Evolutionary conservation across 2,888 invertebrate species (phyloP).

Genomic region (Caenorhabditis angaria): DNA sequence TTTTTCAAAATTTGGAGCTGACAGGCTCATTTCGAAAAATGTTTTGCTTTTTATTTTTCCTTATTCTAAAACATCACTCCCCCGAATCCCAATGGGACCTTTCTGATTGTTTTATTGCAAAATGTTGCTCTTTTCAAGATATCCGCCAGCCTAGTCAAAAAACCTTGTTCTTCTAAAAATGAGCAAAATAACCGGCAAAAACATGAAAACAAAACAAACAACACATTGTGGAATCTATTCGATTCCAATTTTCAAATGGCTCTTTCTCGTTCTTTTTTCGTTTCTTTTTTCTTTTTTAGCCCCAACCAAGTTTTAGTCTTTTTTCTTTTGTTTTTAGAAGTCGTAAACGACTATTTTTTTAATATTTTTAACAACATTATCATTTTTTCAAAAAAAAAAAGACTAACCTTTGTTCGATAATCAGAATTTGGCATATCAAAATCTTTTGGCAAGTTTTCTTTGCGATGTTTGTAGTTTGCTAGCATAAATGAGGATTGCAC

Average conservation of each 20-base stretch:
- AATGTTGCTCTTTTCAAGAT: no score
- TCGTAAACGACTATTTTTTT: background rate
- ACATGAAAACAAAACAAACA: conserved; percentile 4
- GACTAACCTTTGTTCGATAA: conserved; percentile 27
- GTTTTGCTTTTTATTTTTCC: no score
- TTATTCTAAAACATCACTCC: no score
- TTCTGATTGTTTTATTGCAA: no score
- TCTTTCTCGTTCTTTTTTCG: background rate
- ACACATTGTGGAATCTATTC: conserved; percentile 2
- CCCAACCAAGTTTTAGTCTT: background rate
- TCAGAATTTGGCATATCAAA: conserved; percentile 1
- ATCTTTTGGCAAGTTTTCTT: conserved; percentile 27
- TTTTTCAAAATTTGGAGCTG: no score
- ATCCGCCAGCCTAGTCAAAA: background rate
- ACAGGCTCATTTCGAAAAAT: no score
- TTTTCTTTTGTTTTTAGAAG: background rate
- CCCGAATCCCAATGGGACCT: no score
- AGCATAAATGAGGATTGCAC: conserved; percentile 24
- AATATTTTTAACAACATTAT: no score
- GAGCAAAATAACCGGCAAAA: background rate
- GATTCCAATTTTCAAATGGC: conserved; percentile 4
- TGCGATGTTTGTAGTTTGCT: conserved; percentile 32
- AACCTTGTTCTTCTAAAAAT: background rate
- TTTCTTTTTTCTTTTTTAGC: conserved; percentile 3
- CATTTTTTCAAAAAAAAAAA: no score